Conservation (phyloP, 2,113 vertebrate genomes). For the Gnathonemus echidnorhynchus region DNA sequence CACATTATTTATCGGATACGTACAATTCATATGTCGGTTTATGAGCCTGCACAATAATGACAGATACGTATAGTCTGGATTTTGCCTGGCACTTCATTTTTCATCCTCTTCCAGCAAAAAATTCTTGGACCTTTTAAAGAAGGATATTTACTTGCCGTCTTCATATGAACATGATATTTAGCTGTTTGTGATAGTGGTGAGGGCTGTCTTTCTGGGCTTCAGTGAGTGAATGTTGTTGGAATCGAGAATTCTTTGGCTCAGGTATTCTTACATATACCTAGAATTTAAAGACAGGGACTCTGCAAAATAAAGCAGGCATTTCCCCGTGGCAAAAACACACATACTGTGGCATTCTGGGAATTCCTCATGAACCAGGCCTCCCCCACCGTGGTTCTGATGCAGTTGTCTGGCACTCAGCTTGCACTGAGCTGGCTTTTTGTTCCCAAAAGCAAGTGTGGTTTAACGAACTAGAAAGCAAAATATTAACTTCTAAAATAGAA, state of each 20-base stretch:
- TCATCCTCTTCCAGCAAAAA: neutral
- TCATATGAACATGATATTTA: neutral
- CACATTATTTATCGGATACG: neutral
- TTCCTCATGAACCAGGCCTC: neutral
- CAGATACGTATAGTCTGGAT: neutral
- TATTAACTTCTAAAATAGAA: conserved; percentile 1
- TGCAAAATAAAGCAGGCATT: neutral
- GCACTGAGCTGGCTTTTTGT: neutral
- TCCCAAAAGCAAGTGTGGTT: neutral
- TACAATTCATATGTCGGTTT: neutral
- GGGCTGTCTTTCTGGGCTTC: neutral
- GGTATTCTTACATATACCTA: neutral
- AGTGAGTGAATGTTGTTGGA: neutral
- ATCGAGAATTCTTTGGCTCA: neutral
- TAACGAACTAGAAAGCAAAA: neutral
- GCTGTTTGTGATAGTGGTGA: neutral
- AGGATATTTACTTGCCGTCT: neutral
- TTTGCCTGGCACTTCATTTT: neutral
- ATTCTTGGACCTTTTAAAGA: neutral
- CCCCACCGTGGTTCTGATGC: neutral
- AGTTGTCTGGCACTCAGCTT: neutral
- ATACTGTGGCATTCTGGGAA: neutral
- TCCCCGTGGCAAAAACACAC: neutral
- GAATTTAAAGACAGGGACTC: neutral
- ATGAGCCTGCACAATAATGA: neutral